Base-by-base conservation (phyloP, 2,797 vertebrate species). In the Pyrocephalus nanus region DNA sequence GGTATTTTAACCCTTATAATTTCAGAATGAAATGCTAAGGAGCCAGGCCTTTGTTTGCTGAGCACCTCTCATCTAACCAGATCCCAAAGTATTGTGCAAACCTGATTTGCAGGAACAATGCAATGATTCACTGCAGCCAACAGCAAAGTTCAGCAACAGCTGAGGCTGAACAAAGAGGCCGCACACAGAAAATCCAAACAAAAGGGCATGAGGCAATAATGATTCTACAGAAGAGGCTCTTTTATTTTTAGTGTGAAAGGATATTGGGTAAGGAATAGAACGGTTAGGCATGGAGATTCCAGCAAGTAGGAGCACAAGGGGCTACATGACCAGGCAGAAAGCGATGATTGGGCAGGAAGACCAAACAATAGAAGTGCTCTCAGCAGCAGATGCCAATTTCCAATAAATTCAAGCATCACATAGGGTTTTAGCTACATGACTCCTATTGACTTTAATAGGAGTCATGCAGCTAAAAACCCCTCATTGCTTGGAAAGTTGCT, bases 401-500 rank as follows among this genome's bases (percentile, higher is more conserved):
- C 88, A 96, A 97, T 96, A 96, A 90, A 93, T 92, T 95, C 82
- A 88, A 95, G 87, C 86, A 82, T 88, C 67, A 12, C 88, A 87
- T 18, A 79, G 77, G 60, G 93, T 79, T 96, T 95, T 97, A 96
- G 60, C 95, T 90, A 93, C 95, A 96, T 79, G 96, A 67, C 71
- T 96, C 90, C 83, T 88, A 93, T 95, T 96, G 94, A 93, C 88
- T 94, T 92, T 95, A 96, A 96, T 95, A 94, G 95, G 91, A 97
- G 67, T 94, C 95, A 85, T 85, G 94, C 90, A 34, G 96, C 94
- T 97, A 90, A 95, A 95, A 96, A 85, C 10, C 74, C 64, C 77
- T 95, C 34, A 26, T 92, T 92, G 83, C 91, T 92, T 88, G 80
- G 86, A 93, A 96, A 96, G 91, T 94, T 95, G 91, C 88, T 96